Evolutionary conservation across 2,888 invertebrate species (phyloP).

Genomic region (Cordilura impudica): DNA sequence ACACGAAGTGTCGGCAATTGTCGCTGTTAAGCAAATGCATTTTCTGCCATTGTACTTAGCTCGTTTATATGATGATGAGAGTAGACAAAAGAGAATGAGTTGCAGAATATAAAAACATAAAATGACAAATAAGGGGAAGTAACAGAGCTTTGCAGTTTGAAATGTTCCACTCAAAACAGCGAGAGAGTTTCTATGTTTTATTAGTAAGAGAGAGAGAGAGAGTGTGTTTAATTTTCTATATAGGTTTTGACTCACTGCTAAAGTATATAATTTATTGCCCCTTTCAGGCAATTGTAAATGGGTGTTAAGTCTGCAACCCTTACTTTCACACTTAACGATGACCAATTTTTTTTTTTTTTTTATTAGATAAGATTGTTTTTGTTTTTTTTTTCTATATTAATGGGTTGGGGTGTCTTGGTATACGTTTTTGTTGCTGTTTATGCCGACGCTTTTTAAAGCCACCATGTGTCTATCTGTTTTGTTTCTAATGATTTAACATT

Average conservation of each 20-base stretch:
- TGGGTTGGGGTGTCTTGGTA: neutral
- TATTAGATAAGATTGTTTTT: neutral
- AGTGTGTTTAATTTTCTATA: neutral
- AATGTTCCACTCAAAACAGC: conserved; percentile 2
- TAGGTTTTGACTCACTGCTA: neutral
- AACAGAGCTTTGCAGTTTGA: neutral
- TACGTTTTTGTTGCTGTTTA: neutral
- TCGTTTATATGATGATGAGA: neutral
- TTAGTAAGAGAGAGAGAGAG: neutral
- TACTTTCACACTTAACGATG: conserved; percentile 27
- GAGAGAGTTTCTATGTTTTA: neutral
- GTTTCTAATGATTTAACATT: conserved; percentile 51
- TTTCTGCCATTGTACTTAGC: neutral
- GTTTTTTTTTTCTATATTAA: neutral
- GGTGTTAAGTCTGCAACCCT: conserved; percentile 36
- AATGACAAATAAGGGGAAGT: neutral
- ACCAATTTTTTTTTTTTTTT: conserved; percentile 33
- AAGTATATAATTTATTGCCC: neutral
- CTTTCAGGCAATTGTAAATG: conserved; percentile 41
- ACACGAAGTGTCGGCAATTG: conserved; percentile 24
- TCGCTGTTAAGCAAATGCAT: neutral
- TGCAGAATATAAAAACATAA: no score
- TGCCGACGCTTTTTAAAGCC: conserved; percentile 14
- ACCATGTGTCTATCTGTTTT: conserved; percentile 10
- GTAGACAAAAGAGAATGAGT: neutral